phyloP scores from a whole-genome alignment of 2,888 invertebrate species.

The Drosophila algonquin region DNA sequence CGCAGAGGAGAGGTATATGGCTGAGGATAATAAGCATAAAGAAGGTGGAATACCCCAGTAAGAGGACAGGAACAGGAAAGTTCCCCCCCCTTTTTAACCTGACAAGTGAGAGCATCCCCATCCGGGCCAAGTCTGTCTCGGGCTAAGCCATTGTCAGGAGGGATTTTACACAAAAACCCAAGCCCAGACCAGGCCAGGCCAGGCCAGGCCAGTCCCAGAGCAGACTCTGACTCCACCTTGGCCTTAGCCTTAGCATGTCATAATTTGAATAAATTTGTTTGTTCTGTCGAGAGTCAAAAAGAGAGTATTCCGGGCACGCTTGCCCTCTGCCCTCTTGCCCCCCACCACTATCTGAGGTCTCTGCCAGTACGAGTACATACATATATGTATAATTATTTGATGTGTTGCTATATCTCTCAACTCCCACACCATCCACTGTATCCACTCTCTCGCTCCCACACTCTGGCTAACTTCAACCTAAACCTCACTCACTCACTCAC shows the following conservation, averaged over 20 bases:
- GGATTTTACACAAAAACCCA: too few species aligned
- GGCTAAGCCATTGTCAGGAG: too few species aligned
- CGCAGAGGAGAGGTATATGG: neutral
- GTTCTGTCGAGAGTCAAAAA: slow-evolving; percentile 16
- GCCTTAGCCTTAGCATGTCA: slow-evolving; percentile 17
- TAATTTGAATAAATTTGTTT: slow-evolving; percentile 24
- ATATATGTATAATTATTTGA: slow-evolving; percentile 37
- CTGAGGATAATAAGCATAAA: neutral
- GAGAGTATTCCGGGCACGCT: slow-evolving; percentile 20
- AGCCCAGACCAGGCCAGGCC: too few species aligned
- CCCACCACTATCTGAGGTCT: neutral
- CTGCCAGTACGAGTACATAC: slow-evolving; percentile 3
- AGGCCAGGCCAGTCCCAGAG: too few species aligned
- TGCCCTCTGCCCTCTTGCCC: slow-evolving; percentile 8
- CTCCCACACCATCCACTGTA: neutral
- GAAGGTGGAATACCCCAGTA: too few species aligned
- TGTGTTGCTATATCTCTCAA: slow-evolving; percentile 7
- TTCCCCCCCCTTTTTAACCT: too few species aligned
- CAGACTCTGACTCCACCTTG: neutral
- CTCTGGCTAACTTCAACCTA: slow-evolving; percentile 36
- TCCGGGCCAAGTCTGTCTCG: too few species aligned
- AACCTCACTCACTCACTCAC: slow-evolving; percentile 25
- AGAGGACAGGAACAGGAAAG: too few species aligned
- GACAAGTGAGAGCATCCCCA: too few species aligned
- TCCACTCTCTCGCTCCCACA: slow-evolving; percentile 1